Base-by-base conservation (phyloP, 2,113 vertebrate species). In the Eurypyga helias region DNA sequence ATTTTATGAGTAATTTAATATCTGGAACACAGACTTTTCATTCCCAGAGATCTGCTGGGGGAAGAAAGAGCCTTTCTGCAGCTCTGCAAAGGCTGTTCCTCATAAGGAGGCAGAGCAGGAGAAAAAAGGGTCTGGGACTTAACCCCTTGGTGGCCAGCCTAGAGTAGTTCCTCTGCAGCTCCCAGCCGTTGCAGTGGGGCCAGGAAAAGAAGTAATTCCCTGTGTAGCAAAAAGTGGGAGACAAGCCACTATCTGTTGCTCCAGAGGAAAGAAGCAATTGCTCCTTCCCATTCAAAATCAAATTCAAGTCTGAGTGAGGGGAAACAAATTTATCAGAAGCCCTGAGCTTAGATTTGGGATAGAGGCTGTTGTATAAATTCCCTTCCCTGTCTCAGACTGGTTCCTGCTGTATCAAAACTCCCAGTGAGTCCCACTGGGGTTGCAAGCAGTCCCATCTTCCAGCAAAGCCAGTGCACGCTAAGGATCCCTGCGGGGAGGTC, bases 1-100 rank as follows among this genome's bases (percentile, higher is more conserved):
- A 97, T 97, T 98, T 98, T 97, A 98, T 98, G 98, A 98, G 98
- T 98, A 98, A 98, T 98, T 98, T 98, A 98, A 98, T 98, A 98
- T 98, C 97, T 98, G 97, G 98, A 98, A 96, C 97, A 91, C 67
- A 96, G 97, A 96, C 92, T 97, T 93, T 94, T 93, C 95, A 95
- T 97, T 98, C 96, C 96, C 97, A 72, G 97, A 95, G 97, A 97
- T 96, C 95, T 96, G 67, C 76, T 84, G 90, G 83, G 96, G 96
- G 86, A 95, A 69, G 51, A 96, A 96, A 95, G 91, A 84, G 57
- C 92, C 90, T 97, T 95, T 95, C 93, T 88, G 80, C 88, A 89
- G 89, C 75, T 87, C 76, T 8, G 67, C 71, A 46, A 91, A 97
- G 94, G 94, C 97, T 97, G 97, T 89, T 97, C 95, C 95, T 98